These are phyloP conservation scores for Antedon mediterranea DNA, from an alignment of 53 echinoderm and acorn worm genomes.

Conservation along the genomic window DNA sequence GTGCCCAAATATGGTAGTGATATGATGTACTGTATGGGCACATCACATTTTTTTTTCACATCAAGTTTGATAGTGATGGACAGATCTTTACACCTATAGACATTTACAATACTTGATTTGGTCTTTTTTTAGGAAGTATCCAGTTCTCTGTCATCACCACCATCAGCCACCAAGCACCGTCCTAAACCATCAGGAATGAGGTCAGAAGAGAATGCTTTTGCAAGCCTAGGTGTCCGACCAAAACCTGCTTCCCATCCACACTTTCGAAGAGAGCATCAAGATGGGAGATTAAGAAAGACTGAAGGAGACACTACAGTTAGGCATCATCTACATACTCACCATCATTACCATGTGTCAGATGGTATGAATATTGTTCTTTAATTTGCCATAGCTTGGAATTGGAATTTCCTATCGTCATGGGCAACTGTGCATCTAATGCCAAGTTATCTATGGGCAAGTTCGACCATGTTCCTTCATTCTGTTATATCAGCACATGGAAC, in stretches of 20 bases:
- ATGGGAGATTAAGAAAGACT: not conserved
- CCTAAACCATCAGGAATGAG: not conserved
- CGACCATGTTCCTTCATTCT: too few relatives aligned
- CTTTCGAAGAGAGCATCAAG: not conserved
- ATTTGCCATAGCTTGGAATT: too few relatives aligned
- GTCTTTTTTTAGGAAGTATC: not conserved
- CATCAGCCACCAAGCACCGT: not conserved
- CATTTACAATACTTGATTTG: too few relatives aligned
- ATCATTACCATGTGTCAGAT: constrained; percentile 55
- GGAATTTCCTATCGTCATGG: too few relatives aligned
- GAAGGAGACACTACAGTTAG: constrained; percentile 1
- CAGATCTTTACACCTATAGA: too few relatives aligned
- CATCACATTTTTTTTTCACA: too few relatives aligned
- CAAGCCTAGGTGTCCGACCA: not conserved
- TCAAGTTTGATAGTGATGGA: too few relatives aligned
- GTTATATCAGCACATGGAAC: too few relatives aligned
- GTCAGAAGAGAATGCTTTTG: not conserved
- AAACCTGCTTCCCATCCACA: not conserved
- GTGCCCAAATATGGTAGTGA: too few relatives aligned
- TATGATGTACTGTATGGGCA: too few relatives aligned
- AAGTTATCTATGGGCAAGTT: too few relatives aligned
- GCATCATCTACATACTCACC: constrained; percentile 50
- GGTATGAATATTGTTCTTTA: not conserved
- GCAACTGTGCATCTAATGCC: too few relatives aligned
- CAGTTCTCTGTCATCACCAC: not conserved